Evolutionary conservation across 2,113 vertebrate species (phyloP).

Genomic region (Coturnix japonica): DNA sequence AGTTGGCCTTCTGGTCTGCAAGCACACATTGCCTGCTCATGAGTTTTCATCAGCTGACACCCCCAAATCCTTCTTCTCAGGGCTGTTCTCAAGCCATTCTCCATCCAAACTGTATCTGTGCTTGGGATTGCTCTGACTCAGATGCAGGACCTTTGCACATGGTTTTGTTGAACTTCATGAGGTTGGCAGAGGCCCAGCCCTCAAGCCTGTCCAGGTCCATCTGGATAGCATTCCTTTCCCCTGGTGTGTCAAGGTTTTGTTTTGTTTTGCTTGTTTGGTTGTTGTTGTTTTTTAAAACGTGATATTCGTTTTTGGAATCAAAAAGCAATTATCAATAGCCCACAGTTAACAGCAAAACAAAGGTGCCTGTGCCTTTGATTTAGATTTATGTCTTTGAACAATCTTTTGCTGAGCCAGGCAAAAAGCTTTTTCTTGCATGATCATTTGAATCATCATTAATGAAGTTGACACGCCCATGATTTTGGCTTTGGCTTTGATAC

Average conservation of each 20-base stretch:
- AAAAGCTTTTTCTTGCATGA: slow-evolving; percentile 7
- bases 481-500: slow-evolving; percentile 49
- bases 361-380: slow-evolving; percentile 31
- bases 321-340: slow-evolving; percentile 9
- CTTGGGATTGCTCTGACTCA: too few species aligned
- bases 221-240: too few species aligned
- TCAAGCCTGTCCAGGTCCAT: too few species aligned
- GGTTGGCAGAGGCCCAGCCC: too few species aligned
- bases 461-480: slow-evolving; percentile 2
- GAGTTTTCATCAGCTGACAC: too few species aligned
- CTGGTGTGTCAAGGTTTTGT: neutral
- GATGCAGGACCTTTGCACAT: too few species aligned
- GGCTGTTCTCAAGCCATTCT: too few species aligned
- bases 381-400: neutral
- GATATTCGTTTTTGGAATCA: neutral
- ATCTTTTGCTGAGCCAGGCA: slow-evolving; percentile 38
- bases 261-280: neutral
- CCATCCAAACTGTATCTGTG: too few species aligned
- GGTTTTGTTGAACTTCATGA: too few species aligned
- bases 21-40: too few species aligned
- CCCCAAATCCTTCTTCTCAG: too few species aligned
- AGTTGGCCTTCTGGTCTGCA: too few species aligned
- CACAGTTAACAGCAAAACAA: slow-evolving; percentile 18
- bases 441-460: slow-evolving; percentile 9
- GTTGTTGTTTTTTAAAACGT: neutral